Evolutionary conservation across 1,140 invertebrate genomes (phyloP).

Genomic region (Zaprionus nigranus): DNA sequence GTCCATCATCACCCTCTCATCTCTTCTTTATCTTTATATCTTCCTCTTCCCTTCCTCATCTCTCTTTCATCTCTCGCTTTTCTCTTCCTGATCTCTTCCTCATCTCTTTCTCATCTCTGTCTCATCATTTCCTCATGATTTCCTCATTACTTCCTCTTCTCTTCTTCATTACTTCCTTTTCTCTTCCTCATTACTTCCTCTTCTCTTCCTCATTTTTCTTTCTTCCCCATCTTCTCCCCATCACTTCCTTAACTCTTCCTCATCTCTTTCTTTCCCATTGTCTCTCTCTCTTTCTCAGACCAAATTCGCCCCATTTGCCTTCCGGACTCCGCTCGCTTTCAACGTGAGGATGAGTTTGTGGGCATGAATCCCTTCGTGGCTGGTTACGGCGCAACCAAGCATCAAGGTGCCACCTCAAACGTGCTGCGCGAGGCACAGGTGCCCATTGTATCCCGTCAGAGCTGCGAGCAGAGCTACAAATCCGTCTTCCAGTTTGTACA

Average conservation of each 20-base stretch:
- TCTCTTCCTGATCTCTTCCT: too few species aligned
- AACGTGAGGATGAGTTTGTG: constrained; percentile 84
- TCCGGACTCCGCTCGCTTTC: constrained; percentile 85
- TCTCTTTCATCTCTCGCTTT: too few species aligned
- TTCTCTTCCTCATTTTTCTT: too few species aligned
- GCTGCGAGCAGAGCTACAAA: constrained; percentile 88
- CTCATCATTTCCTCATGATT: too few species aligned
- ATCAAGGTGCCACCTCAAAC: constrained; percentile 87
- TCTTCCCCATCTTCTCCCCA: neutral
- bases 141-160: too few species aligned
- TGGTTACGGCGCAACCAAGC: constrained; percentile 75
- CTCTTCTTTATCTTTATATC: too few species aligned
- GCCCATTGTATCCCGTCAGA: constrained; percentile 88
- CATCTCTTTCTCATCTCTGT: too few species aligned
- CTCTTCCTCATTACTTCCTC: too few species aligned
- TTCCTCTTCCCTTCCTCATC: too few species aligned
- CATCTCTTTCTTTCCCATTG: neutral
- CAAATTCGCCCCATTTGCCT: constrained; percentile 90
- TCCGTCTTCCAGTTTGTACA: constrained; percentile 84
- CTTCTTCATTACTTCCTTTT: too few species aligned
- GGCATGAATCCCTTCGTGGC: constrained; percentile 87
- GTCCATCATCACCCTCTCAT: neutral
- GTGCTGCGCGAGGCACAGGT: constrained; percentile 89
- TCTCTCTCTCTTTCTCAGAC: constrained; percentile 82
- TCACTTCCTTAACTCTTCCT: constrained; percentile 8